Evolutionary conservation across 2,888 invertebrate species (phyloP), one percentile per base, ranked within the genome.

Genomic region (Euzophera pinguis): DNA sequence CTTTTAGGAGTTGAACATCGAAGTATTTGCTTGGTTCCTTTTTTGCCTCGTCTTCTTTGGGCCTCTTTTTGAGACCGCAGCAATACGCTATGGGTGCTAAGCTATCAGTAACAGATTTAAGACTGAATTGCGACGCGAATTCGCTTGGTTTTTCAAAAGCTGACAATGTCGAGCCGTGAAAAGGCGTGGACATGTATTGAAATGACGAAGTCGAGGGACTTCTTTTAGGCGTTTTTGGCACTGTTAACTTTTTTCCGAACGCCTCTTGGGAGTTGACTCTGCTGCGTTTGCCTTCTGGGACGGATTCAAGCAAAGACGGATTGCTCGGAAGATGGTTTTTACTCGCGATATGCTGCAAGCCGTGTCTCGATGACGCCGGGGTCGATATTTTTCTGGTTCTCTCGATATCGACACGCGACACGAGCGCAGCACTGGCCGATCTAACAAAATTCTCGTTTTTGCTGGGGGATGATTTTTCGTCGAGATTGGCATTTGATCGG

Each of bases 111-210:
- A 93, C 91, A 0, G 95, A 94, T 63, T 93, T 94, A 0, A 96
- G 72, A 10, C 95, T 95, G 58, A 96, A 92, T 47, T 95, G 95
- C 0, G 95, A 95, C 0, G 95, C 94, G 70, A 95, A 94, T 61
- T 94, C 94, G 70, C 93, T 93, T 0, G 94, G 94, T 57, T 95
- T 94, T 52, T 95, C 94, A 58, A 96, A 92, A 0, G 92, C 93
- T 0, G 95, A 95, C 0, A 96, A 67, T 0, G 96, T 96, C 39
- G 96, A 96, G 0, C 96, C 96, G 64, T 96, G 96, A 71, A 95
- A 96, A 0, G 96, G 95, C 0, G 96, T 96, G 45, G 95, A 95
- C 73, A 96, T 93, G 69, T 96, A 97, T 58, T 96, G 94, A 63
- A 97, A 96, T 47, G 96, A 96, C 35, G 96, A 95, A 0, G 94